These are phyloP conservation scores for Porites cylindrica DNA, from an alignment of 92 coral and sea anemone genomes.

Conservation along the genomic window DNA sequence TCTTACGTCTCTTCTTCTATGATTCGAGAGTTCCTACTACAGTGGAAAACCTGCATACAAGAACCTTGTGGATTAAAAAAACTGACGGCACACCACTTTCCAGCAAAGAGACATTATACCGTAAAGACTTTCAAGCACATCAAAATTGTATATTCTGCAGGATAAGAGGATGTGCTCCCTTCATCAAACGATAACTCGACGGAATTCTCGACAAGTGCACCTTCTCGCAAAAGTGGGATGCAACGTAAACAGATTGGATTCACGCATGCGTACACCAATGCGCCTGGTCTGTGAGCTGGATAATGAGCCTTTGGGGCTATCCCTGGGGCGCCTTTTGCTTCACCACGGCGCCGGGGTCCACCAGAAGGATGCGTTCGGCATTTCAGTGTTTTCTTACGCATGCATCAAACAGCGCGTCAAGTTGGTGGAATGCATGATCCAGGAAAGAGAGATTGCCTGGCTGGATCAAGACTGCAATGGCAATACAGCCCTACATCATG, in stretches of 20 bases:
- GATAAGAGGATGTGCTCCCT: slow-evolving; percentile 24
- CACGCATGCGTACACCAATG: slow-evolving; percentile 64
- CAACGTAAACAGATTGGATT: slow-evolving; percentile 59
- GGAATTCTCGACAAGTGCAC: slow-evolving; percentile 56
- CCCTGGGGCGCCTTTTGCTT: slow-evolving; percentile 57
- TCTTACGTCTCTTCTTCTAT: no score
- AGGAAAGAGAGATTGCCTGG: slow-evolving; percentile 58
- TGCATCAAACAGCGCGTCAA: slow-evolving; percentile 54
- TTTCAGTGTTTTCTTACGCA: slow-evolving; percentile 57
- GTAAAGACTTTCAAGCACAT: no score
- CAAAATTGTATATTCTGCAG: not conserved
- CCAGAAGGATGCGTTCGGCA: slow-evolving; percentile 54
- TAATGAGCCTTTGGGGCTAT: slow-evolving; percentile 48
- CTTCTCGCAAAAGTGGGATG: slow-evolving; percentile 61
- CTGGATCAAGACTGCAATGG: slow-evolving; percentile 61
- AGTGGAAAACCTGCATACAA: no score
- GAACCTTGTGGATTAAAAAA: no score
- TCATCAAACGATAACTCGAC: slow-evolving; percentile 61
- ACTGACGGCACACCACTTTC: not conserved
- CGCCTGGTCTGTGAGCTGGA: slow-evolving; percentile 60
- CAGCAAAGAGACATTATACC: no score
- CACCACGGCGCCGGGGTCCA: slow-evolving; percentile 49
- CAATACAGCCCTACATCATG: slow-evolving; percentile 64
- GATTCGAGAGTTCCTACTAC: no score
- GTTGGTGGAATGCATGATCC: slow-evolving; percentile 56